phyloP scores from a whole-genome alignment of 2,888 invertebrate genomes.

The Aleiodes alternator region DNA sequence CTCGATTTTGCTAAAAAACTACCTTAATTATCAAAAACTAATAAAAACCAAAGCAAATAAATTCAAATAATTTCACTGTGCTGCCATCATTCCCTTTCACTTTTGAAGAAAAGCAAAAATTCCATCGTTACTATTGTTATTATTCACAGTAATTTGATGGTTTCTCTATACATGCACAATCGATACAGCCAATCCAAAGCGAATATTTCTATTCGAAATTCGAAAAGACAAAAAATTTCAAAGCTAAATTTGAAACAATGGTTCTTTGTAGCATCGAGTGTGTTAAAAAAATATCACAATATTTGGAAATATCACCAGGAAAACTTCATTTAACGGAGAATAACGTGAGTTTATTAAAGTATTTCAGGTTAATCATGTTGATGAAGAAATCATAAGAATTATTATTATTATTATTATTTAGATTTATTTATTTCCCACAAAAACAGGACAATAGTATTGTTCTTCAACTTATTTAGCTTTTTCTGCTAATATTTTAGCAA shows the following conservation, averaged over 20 bases:
- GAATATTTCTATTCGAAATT: too few relatives aligned
- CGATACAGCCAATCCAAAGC: too few relatives aligned
- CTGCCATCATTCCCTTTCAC: constrained; percentile 21
- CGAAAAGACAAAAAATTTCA: too few relatives aligned
- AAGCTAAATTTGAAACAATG: constrained; percentile 57
- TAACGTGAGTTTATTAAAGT: constrained; percentile 62
- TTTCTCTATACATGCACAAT: too few relatives aligned
- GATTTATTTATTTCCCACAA: too few relatives aligned
- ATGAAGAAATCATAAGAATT: too few relatives aligned
- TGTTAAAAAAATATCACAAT: constrained; percentile 66
- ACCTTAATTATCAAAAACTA: background rate
- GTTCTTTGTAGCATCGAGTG: constrained; percentile 70
- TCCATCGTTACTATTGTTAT: background rate
- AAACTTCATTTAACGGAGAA: constrained; percentile 65
- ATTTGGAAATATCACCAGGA: constrained; percentile 63
- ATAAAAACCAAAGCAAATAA: too few relatives aligned
- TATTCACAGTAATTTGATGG: background rate
- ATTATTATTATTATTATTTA: too few relatives aligned
- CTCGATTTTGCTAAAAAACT: background rate
- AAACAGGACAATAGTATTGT: too few relatives aligned
- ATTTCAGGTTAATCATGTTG: constrained; percentile 13
- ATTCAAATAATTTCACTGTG: constrained; percentile 25
- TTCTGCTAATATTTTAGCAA: too few relatives aligned
- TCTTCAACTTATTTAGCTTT: too few relatives aligned
- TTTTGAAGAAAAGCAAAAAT: constrained; percentile 4